phyloP scores from a whole-genome alignment of 2,888 invertebrate genomes.

The Clivina fossor region DNA sequence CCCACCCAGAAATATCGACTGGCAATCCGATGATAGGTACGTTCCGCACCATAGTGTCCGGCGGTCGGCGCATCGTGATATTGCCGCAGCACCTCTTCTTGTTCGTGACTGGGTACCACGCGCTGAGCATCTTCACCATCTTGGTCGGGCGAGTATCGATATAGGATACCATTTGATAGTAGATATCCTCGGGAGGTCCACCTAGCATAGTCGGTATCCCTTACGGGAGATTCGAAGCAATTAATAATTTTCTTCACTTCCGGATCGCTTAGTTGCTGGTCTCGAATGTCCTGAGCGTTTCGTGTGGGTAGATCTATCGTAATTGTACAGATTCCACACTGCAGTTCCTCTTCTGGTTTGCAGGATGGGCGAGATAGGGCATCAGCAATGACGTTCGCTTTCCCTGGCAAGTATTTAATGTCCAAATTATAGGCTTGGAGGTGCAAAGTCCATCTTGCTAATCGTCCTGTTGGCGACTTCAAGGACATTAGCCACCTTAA shows the following conservation, averaged over 20 bases:
- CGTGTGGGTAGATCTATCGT: conserved; percentile 34
- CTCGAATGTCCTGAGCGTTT: conserved; percentile 28
- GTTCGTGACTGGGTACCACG: conserved; percentile 37
- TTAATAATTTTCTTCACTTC: conserved; percentile 41
- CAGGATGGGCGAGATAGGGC: conserved; percentile 45
- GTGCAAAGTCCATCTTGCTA: conserved; percentile 52
- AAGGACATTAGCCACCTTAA: conserved; percentile 51
- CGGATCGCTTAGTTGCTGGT: conserved; percentile 38
- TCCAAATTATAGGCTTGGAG: conserved; percentile 49
- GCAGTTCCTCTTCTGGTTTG: not conserved
- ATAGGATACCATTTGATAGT: conserved; percentile 29
- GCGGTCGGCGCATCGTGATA: conserved; percentile 52
- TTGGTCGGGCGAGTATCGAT: conserved; percentile 19
- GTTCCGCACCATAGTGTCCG: conserved; percentile 46
- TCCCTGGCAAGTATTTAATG: conserved; percentile 49
- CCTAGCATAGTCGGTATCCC: conserved; percentile 9
- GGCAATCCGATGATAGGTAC: too few relatives aligned
- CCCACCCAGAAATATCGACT: too few relatives aligned
- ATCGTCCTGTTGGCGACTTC: conserved; percentile 50
- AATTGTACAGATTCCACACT: conserved; percentile 29
- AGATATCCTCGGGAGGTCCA: conserved; percentile 29
- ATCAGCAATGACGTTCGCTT: conserved; percentile 49
- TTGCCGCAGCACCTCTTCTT: conserved; percentile 31
- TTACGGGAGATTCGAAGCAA: conserved; percentile 31
- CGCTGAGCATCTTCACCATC: conserved; percentile 36